phyloP scores from a whole-genome alignment of 2,113 vertebrate genomes.

The Passer montanus region DNA sequence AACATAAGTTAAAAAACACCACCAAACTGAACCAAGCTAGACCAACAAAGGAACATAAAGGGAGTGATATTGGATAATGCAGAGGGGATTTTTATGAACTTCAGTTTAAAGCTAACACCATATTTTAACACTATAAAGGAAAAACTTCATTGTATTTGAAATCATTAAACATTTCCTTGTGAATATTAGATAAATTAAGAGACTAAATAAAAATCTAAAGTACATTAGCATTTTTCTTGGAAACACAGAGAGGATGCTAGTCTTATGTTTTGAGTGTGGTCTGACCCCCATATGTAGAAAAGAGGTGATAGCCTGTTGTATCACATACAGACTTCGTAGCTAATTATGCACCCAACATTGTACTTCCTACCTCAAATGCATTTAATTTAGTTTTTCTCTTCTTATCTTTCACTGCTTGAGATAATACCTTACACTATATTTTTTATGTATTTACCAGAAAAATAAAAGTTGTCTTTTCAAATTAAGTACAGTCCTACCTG shows the following conservation, averaged over 20 bases:
- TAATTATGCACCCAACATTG: not conserved
- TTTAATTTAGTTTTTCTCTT: not conserved
- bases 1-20: not conserved
- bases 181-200: not conserved
- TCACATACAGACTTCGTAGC: not conserved
- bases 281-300: not conserved
- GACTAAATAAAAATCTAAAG: not conserved
- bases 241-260: not conserved
- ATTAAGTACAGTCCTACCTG: conserved; percentile 78
- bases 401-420: not conserved
- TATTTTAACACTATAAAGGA: not conserved
- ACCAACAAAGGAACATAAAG: not conserved
- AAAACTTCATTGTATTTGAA: not conserved
- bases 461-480: not conserved
- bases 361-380: not conserved
- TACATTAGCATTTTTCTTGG: not conserved
- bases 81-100: not conserved
- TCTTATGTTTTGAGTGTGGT: not conserved
- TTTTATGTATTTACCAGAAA: not conserved
- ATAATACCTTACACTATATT: not conserved
- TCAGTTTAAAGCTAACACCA: not conserved
- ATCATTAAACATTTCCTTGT: not conserved
- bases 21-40: not conserved
- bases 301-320: not conserved
- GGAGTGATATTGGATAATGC: not conserved